Evolutionary conservation across 2,888 invertebrate genomes (phyloP), one percentile per base, ranked within the genome.

Genomic region (Terebella lapidaria): DNA sequence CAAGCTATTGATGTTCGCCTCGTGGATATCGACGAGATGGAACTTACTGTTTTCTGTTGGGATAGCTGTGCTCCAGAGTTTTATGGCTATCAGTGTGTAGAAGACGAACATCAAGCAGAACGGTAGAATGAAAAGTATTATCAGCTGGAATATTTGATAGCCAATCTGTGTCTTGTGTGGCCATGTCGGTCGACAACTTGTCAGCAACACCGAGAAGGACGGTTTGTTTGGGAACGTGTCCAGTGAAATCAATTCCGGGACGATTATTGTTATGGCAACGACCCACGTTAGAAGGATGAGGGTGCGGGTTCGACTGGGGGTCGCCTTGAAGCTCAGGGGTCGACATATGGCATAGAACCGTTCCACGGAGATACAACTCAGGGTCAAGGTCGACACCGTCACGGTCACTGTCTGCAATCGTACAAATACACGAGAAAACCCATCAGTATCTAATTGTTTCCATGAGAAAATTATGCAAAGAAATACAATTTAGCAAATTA

Each of bases 291-390:
- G 82, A 52, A 88, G 83, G 66, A 92, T 91, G 57, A 89, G 89
- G 1, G 87, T 87, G 81, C 90, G 88, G 47, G 92, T 91, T 46
- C 91, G 84, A 22, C 87, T 84, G 0, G 89, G 89, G 18, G 91
- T 92, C 18, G 91, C 89, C 79, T 90, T 90, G 84, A 92, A 92
- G 79, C 88, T 88, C 69, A 93, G 85, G 3, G 92, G 93, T 78
- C 88, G 89, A 81, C 92, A 93, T 78, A 94, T 92, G 69, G 94
- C 94, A 82, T 92, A 91, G 91, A 92, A 94, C 70, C 94, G 87
- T 81, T 94, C 94, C 72, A 93, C 86, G 1, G 93, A 92, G 81
- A 94, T 94, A 83, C 90, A 92, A n/a, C 92, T 91, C 71, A 94
- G 83, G 4, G 94, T 94, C 74, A 94, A 82, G 52, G 94, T 90